Evolutionary conservation across 2,113 vertebrate species (phyloP).

Genomic region (Falco punctatus): DNA sequence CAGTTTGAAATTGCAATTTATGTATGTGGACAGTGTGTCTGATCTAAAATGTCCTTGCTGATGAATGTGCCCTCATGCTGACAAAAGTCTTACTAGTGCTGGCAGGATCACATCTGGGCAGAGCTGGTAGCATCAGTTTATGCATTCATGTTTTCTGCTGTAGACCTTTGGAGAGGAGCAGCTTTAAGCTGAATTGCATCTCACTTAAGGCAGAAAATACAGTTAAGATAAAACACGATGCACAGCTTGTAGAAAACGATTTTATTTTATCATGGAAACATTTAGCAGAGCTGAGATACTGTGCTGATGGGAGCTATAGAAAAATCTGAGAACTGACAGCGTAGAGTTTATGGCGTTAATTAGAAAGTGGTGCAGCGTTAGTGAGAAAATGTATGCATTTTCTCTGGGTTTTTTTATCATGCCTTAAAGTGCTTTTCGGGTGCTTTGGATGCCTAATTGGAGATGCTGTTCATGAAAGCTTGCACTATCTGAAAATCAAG

Average conservation of each 20-base stretch:
- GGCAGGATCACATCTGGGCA: neutral
- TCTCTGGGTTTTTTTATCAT: neutral
- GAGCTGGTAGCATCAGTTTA: neutral
- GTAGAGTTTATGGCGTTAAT: constrained; percentile 9
- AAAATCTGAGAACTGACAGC: constrained; percentile 14
- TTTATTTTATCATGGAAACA: neutral
- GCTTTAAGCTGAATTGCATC: neutral
- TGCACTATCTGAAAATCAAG: neutral
- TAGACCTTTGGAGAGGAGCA: neutral
- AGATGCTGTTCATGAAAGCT: neutral
- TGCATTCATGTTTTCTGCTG: neutral
- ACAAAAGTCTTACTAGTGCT: neutral
- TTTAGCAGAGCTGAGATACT: constrained; percentile 19
- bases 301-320: neutral
- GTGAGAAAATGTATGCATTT: constrained; percentile 37
- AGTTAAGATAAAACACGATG: neutral
- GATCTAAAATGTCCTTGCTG: neutral
- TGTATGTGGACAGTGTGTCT: neutral
- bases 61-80: neutral
- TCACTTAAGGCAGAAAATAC: constrained; percentile 22
- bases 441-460: neutral
- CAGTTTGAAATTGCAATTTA: neutral
- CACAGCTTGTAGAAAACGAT: neutral
- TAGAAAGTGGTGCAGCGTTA: neutral
- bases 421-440: neutral